Base-by-base conservation (phyloP, 2,888 invertebrate genomes). In the Punctoribates punctum region DNA sequence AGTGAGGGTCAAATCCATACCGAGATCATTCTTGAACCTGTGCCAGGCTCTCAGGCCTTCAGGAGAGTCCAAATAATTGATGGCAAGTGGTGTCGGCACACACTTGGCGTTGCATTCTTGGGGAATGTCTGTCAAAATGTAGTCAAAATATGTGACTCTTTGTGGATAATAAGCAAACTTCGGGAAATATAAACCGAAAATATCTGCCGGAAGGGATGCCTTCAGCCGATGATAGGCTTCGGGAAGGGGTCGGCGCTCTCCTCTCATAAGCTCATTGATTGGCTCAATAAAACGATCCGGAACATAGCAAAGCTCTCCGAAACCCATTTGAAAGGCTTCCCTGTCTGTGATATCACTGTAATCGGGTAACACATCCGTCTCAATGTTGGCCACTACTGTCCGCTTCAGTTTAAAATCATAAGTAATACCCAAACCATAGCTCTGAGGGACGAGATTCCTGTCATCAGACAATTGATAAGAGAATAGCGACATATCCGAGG, bases 261-360 rank as follows among this genome's bases (percentile, higher is more conserved):
- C 20, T 51, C 20, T 42, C 42, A 70, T 70, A 8, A 42, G 8
- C 4, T 70, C 70, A 42, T 42, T 38, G 20, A 70, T 70, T 6
- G 70, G 70, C 42, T 23, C 5, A 23, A 70, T 23, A n/a, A 70
- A n/a, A 11, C 23, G 42, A 23, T 70, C 70, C 23, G 42, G 70
- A 70, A 70, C 42, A 42, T 70, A 70, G n/a, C 70, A 70, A 2
- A 70, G 23, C 15, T 70, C 42, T n/a, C 70, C 70, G 25, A 42
- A 70, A 11, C 70, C 70, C 42, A 70, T 20, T 23, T 70, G 70
- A 70, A 70, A 70, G 0, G 15, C 46, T 23, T 70, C 70, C 15
- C 42, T 70, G 20, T 42, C 70, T n/a, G 13, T 70, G 20, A 23
- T 23, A 20, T 46, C 2, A 23, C 17, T n/a, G 23, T 42, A 70